A percentile compares a stretch with the other conserved stretches of the same genome.
phyloP scores from a whole-genome alignment of 2,888 invertebrate genomes.

The Acrocyrtus sp. region DNA sequence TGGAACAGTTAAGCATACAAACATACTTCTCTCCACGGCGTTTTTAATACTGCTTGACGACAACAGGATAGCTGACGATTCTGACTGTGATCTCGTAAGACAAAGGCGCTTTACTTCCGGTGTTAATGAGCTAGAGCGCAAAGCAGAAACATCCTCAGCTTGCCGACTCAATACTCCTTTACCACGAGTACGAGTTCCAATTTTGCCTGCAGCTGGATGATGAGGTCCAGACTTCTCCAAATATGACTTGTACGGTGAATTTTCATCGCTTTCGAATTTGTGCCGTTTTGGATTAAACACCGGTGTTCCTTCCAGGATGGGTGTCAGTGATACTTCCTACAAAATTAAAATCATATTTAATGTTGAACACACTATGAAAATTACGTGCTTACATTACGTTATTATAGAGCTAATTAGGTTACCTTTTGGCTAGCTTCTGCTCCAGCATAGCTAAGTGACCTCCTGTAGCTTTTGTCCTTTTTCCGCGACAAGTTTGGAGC shows the following conservation, averaged over 20 bases:
- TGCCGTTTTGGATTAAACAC: conserved; percentile 41
- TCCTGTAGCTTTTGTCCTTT: conserved; percentile 9
- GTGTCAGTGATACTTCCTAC: too few relatives aligned
- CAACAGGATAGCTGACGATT: conserved; percentile 46
- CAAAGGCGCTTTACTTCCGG: conserved; percentile 42
- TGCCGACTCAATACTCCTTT: background rate
- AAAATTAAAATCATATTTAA: too few relatives aligned
- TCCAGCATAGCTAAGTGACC: conserved; percentile 28
- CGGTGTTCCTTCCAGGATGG: conserved; percentile 27
- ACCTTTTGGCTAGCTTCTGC: conserved; percentile 38
- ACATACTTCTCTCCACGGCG: conserved; percentile 56
- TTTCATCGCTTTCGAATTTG: conserved; percentile 28
- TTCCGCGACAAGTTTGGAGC: background rate
- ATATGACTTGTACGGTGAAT: conserved; percentile 29
- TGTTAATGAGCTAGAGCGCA: conserved; percentile 13
- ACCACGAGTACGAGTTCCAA: background rate
- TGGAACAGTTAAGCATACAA: too few relatives aligned
- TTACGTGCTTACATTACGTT: too few relatives aligned
- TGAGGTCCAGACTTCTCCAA: background rate
- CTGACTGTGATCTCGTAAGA: conserved; percentile 56
- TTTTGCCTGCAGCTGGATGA: background rate
- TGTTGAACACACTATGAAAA: too few relatives aligned
- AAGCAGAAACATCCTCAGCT: too few relatives aligned
- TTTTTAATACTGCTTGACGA: conserved; percentile 46
- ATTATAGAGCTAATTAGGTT: too few relatives aligned